Evolutionary conservation across 2,888 invertebrate genomes (phyloP), one percentile per base, ranked within the genome.

Genomic region (Tinea semifulvella): DNA sequence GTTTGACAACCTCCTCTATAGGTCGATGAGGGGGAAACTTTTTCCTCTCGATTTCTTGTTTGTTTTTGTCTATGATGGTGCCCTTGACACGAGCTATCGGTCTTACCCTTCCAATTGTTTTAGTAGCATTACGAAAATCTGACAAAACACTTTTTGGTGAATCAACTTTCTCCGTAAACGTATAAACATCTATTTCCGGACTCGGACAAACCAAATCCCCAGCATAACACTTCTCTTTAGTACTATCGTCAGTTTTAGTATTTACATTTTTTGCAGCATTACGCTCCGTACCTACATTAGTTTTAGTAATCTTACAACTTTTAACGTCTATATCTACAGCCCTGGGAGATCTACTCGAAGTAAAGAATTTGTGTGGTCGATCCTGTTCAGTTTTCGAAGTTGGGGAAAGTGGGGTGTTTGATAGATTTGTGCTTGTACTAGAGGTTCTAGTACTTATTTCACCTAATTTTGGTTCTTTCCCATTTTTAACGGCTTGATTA

Each of bases 11-110:
- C 63, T 77, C 77, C 65, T 77, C 80, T 44, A 80, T 79, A 27
- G 75, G 79, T 45, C 80, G 63, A 52, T 79, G 75, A 4, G 79
- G 76, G 10, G 77, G 74, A 55, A 71, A 75, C 50, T 77, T 79
- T 56, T 77, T 77, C 56, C 72, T 77, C 45, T 81, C 80, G 1
- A 63, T 50, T 46, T 82, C 82, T 20, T 63, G 54, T 51, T 71
- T 52, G 25, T 45, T 76, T 52, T 75, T 82, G 48, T 81, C 80
- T 48, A 81, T 69, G 14, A 80, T 53, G 39, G 80, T 82, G 6
- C 81, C 82, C 57, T 81, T 81, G 1, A 81, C 81, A 56, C 81
- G 67, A 22, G 82, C 80, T 50, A 82, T 79, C 2, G 81, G 81
- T 39, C 81, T 63, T 3, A 82, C 82, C 52, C 79, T 61, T 2